phyloP scores from a whole-genome alignment of 2,113 vertebrate species.

The Pterocles gutturalis region DNA sequence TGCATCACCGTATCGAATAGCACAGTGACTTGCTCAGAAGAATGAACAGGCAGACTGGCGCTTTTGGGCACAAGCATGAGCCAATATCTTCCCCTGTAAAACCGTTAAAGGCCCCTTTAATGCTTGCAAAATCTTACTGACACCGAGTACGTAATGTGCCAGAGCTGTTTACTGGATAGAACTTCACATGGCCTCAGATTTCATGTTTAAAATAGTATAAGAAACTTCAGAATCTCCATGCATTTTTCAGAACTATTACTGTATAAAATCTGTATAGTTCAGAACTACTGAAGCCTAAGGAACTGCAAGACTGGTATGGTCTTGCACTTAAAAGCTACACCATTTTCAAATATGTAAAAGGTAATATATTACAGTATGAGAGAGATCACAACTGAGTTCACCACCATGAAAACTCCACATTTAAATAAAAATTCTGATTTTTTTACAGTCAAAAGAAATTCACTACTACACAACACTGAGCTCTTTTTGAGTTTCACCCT shows the following conservation, averaged over 20 bases:
- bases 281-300: background rate
- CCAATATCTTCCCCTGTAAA: background rate
- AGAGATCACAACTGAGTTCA: background rate
- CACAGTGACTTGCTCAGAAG: background rate
- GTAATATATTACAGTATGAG: too few species aligned
- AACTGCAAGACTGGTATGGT: background rate
- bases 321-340: background rate
- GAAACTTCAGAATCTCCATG: background rate
- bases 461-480: background rate
- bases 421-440: background rate
- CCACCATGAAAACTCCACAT: background rate
- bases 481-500: background rate
- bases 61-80: background rate
- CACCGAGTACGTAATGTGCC: background rate
- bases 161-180: background rate
- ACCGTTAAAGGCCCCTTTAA: background rate
- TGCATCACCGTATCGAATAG: background rate
- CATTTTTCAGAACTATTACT: fast-evolving
- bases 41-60: background rate
- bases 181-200: background rate
- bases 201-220: background rate
- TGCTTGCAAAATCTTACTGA: background rate
- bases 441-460: background rate
- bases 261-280: background rate
- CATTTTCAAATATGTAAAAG: background rate